Percentiles rank a stretch among this genome's conserved stretches.
These are phyloP conservation scores for Bombus superbus DNA, from an alignment of 1,140 invertebrate species.

Conservation along the genomic window DNA sequence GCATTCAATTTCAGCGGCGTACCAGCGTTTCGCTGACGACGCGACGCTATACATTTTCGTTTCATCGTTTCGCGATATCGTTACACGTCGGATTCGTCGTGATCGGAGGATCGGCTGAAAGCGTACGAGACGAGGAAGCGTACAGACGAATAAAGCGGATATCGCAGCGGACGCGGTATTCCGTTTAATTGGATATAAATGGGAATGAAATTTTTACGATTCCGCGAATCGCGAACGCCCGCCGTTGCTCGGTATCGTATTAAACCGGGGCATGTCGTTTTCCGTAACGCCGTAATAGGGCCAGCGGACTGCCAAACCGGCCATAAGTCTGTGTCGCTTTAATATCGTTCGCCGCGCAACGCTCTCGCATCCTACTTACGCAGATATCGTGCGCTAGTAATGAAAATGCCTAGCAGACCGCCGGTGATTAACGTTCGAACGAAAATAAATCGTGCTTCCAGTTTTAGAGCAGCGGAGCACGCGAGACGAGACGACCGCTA, in stretches of 20 bases:
- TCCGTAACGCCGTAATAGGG: not conserved
- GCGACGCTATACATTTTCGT: not conserved
- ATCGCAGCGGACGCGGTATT: not conserved
- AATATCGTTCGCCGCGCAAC: conserved; percentile 24
- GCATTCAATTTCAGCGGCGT: not conserved
- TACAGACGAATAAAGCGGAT: not conserved
- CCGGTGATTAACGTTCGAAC: conserved; percentile 36
- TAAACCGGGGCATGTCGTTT: not conserved
- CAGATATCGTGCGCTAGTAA: conserved; percentile 18
- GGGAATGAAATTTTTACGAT: conserved; percentile 1
- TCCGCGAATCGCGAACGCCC: not conserved
- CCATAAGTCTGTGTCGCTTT: conserved; percentile 10
- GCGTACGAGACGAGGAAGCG: not conserved
- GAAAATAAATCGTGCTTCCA: conserved; percentile 33
- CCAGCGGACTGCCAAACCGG: not conserved
- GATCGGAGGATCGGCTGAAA: not conserved
- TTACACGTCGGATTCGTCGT: not conserved
- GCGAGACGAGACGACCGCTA: not conserved
- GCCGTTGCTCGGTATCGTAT: not conserved
- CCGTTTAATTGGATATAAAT: conserved; percentile 10
- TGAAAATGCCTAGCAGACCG: conserved; percentile 25
- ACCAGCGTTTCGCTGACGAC: not conserved
- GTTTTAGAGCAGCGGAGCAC: not conserved
- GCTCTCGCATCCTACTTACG: conserved; percentile 14
- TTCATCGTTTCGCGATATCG: not conserved